Evolutionary conservation across 1,140 invertebrate species (phyloP).

Genomic region (Zaprionus inermis): DNA sequence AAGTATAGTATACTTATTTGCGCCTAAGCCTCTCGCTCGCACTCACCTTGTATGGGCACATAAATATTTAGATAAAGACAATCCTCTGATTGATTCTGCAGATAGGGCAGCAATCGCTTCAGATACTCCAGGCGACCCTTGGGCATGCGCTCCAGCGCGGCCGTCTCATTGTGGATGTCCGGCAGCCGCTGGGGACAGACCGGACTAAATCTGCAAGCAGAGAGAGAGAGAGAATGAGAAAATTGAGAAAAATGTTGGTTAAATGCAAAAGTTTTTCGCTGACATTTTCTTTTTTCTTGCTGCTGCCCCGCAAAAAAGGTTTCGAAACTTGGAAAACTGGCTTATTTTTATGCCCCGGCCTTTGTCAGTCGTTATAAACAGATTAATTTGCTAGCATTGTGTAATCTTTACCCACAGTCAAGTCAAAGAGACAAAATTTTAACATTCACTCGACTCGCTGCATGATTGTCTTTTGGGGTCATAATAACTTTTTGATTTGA

Average conservation of each 20-base stretch:
- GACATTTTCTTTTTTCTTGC: conserved; percentile 26
- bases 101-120: conserved; percentile 92
- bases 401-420: conserved; percentile 60
- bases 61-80: conserved; percentile 99
- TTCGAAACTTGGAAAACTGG: conserved; percentile 55
- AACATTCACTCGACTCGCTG: conserved; percentile 30
- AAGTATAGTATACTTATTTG: conserved; percentile 30
- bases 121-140: conserved; percentile 94
- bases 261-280: conserved; percentile 49
- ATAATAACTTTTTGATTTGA: conserved; percentile 78
- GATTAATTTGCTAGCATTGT: conserved; percentile 78
- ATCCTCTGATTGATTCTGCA: conserved; percentile 97
- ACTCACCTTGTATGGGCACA: conserved; percentile 95
- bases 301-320: conserved; percentile 48
- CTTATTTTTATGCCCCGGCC: conserved; percentile 71
- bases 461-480: conserved; percentile 66
- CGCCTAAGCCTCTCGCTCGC: conserved; percentile 7
- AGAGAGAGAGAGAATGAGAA: conserved; percentile 39
- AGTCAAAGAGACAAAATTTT: conserved; percentile 41
- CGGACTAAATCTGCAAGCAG: conserved; percentile 88
- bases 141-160: conserved; percentile 92
- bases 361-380: conserved; percentile 74
- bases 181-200: conserved; percentile 96
- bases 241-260: conserved; percentile 43
- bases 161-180: conserved; percentile 92